Percentiles rank a stretch among this genome's conserved stretches.
Evolutionary conservation across 2,797 vertebrate genomes (phyloP).

Genomic region (Neoniphon sammara): DNA sequence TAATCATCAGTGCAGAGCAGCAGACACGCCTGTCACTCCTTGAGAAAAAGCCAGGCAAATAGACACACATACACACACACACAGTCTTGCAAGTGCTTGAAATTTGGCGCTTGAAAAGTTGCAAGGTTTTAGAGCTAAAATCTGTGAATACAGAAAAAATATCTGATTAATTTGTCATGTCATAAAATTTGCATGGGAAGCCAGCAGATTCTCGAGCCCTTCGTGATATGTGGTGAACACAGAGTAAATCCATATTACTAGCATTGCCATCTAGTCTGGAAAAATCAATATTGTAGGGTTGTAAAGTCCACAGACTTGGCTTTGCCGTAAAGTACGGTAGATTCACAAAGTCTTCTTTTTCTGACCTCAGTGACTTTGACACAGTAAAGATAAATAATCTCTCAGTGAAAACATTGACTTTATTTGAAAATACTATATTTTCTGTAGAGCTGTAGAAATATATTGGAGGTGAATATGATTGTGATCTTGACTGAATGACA

Average conservation of each 20-base stretch:
- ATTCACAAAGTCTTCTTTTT: constrained; percentile 5
- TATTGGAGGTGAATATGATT: not conserved
- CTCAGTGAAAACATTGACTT: not conserved
- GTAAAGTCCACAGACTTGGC: constrained; percentile 18
- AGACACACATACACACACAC: constrained; percentile 4
- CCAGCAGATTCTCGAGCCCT: constrained; percentile 6
- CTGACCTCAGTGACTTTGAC: constrained; percentile 8
- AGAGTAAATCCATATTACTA: constrained; percentile 25
- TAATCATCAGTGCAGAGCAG: constrained; percentile 57
- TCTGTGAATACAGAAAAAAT: constrained; percentile 23
- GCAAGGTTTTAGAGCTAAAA: constrained; percentile 2
- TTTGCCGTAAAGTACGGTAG: not conserved
- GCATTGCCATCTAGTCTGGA: constrained; percentile 27
- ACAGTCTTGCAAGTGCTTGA: not conserved
- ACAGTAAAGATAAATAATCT: not conserved
- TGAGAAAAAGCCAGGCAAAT: constrained; percentile 17
- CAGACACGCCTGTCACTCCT: constrained; percentile 48
- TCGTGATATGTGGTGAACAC: constrained; percentile 28
- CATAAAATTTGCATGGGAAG: constrained; percentile 21
- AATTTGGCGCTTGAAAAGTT: not conserved
- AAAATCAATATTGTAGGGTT: constrained; percentile 32
- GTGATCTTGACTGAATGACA: not conserved
- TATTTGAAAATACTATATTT: not conserved
- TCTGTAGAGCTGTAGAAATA: not conserved
- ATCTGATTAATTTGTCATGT: constrained; percentile 29